Evolutionary conservation across 2,113 vertebrate genomes (phyloP).

Genomic region (crab-eating macaque (Macaca fascicularis)): DNA sequence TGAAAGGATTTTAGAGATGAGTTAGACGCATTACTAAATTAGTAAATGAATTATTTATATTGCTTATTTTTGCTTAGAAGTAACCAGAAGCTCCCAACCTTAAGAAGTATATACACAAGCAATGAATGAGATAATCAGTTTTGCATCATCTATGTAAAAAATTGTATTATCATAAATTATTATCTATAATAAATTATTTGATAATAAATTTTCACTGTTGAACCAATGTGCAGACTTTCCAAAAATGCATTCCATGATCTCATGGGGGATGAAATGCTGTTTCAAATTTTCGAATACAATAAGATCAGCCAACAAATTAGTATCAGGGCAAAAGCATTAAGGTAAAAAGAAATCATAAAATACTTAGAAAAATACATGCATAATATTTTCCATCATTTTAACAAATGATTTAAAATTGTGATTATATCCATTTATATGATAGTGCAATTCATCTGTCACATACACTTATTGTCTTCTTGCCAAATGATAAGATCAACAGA

Average conservation of each 20-base stretch:
- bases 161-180: neutral
- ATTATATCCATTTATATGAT: slow-evolving; percentile 28
- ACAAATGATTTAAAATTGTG: slow-evolving; percentile 35
- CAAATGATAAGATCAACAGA: slow-evolving; percentile 35
- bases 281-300: slow-evolving; percentile 22
- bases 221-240: neutral
- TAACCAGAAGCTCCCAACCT: neutral
- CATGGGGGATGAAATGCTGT: neutral
- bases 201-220: slow-evolving; percentile 20
- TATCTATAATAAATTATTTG: slow-evolving; percentile 32
- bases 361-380: slow-evolving; percentile 15
- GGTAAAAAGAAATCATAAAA: slow-evolving; percentile 40
- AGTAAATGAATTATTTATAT: neutral
- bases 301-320: slow-evolving; percentile 50
- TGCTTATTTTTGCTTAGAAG: neutral
- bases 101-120: neutral
- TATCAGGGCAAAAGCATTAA: neutral
- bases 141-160: neutral
- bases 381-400: slow-evolving; percentile 60
- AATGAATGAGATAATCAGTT: slow-evolving; percentile 2
- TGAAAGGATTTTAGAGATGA: neutral
- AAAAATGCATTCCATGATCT: slow-evolving; percentile 14
- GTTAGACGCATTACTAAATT: neutral
- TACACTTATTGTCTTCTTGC: slow-evolving; percentile 22
- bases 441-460: neutral